Percentiles rank a stretch among this genome's conserved stretches.
phyloP scores from a whole-genome alignment of 2,113 vertebrate species.

The Antigone vipio region DNA sequence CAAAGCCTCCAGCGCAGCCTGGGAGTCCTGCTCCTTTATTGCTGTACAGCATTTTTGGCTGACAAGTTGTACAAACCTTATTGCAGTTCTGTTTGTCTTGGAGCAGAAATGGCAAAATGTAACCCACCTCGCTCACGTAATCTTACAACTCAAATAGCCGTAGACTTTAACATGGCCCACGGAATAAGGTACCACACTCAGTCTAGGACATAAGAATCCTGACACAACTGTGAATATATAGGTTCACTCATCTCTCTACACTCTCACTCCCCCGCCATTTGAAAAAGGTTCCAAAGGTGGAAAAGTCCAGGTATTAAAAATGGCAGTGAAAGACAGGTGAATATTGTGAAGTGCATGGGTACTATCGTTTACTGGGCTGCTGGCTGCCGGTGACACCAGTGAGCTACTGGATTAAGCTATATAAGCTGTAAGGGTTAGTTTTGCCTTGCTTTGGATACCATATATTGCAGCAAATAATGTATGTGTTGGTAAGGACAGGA shows the following conservation, averaged over 20 bases:
- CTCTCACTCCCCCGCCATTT: background rate
- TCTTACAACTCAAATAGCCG: background rate
- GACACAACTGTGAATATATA: background rate
- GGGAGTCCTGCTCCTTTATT: background rate
- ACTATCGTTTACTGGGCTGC: background rate
- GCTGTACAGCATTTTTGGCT: background rate
- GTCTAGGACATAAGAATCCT: background rate
- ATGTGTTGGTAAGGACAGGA: background rate
- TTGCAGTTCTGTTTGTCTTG: background rate
- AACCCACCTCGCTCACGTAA: background rate
- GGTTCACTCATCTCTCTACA: background rate
- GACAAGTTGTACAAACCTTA: background rate
- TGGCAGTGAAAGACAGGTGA: rapidly evolving
- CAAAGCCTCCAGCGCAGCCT: background rate
- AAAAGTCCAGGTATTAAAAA: background rate
- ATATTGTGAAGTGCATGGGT: background rate
- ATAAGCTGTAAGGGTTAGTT: background rate
- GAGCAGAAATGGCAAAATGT: background rate
- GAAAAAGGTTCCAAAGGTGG: background rate
- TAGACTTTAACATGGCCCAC: background rate
- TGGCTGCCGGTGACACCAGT: background rate
- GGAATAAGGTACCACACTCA: background rate
- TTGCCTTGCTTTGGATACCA: background rate
- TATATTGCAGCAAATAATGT: background rate
- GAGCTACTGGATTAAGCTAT: background rate